Conservation (phyloP, 2,888 invertebrate genomes). For the Eutolmus rufibarbis region DNA sequence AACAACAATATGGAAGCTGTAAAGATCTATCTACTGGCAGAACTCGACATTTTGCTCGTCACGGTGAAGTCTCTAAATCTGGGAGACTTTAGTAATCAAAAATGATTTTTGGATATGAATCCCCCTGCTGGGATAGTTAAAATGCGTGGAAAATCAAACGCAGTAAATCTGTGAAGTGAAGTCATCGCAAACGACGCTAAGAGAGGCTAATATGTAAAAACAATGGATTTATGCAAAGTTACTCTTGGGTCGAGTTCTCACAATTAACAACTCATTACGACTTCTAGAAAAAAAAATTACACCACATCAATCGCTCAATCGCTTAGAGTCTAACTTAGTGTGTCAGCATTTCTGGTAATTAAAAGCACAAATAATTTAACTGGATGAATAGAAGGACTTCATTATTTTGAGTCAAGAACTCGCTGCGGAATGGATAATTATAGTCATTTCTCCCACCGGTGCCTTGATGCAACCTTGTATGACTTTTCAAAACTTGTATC, state of each 20-base stretch:
- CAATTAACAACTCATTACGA: neutral
- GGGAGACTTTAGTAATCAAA: conserved; percentile 8
- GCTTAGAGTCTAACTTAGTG: neutral
- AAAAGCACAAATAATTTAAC: neutral
- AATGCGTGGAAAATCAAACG: conserved; percentile 2
- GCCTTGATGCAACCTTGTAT: neutral
- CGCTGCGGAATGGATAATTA: neutral
- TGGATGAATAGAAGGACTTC: neutral
- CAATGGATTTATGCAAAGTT: neutral
- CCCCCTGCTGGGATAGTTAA: neutral
- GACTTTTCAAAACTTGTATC: neutral
- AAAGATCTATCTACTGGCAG: neutral
- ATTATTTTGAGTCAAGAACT: neutral
- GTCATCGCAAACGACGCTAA: neutral
- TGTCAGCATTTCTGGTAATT: neutral
- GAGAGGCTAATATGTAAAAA: neutral
- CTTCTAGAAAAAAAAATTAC: neutral
- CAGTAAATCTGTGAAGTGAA: neutral
- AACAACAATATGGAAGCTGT: neutral
- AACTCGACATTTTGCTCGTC: neutral
- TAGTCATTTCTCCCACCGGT: neutral
- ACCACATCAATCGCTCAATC: neutral
- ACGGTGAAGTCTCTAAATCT: neutral
- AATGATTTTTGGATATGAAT: neutral
- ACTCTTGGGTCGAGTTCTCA: neutral